Conservation (phyloP, 1,140 invertebrate genomes). For the Zaprionus vittiger region DNA sequence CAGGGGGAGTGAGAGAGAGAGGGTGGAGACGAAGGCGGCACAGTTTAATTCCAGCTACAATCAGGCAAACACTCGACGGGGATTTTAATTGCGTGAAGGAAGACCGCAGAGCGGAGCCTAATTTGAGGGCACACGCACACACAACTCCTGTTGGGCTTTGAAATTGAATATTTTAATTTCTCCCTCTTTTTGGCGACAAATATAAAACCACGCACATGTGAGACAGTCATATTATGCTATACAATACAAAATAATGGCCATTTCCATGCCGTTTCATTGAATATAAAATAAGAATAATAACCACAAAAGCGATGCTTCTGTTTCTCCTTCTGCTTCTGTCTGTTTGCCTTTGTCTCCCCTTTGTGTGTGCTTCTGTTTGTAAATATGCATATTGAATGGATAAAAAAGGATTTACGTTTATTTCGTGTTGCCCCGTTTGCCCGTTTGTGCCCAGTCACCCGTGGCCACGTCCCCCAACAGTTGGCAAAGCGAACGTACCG, state of each 20-base stretch:
- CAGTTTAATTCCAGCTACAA: constrained; percentile 18
- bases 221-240: constrained; percentile 72
- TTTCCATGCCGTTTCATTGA: constrained; percentile 73
- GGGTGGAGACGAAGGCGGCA: background rate
- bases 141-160: background rate
- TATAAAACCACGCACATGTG: constrained; percentile 46
- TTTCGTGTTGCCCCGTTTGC: constrained; percentile 58
- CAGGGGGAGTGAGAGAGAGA: background rate
- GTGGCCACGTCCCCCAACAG: constrained; percentile 10
- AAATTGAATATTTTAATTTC: constrained; percentile 13
- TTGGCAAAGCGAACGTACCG: constrained; percentile 54
- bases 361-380: constrained; percentile 35
- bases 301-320: constrained; percentile 61
- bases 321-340: constrained; percentile 18
- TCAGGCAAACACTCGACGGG: constrained; percentile 22
- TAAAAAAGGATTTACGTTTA: constrained; percentile 71
- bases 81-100: constrained; percentile 53
- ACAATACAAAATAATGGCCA: constrained; percentile 63
- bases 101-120: constrained; percentile 2
- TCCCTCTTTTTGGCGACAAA: constrained; percentile 26
- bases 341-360: constrained; percentile 9
- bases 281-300: constrained; percentile 76
- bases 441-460: constrained; percentile 20
- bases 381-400: constrained; percentile 71
- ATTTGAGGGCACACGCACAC: constrained; percentile 19